These are phyloP conservation scores for Drosophila demipolita DNA, from an alignment of 2,888 invertebrate species.

Conservation along the genomic window DNA sequence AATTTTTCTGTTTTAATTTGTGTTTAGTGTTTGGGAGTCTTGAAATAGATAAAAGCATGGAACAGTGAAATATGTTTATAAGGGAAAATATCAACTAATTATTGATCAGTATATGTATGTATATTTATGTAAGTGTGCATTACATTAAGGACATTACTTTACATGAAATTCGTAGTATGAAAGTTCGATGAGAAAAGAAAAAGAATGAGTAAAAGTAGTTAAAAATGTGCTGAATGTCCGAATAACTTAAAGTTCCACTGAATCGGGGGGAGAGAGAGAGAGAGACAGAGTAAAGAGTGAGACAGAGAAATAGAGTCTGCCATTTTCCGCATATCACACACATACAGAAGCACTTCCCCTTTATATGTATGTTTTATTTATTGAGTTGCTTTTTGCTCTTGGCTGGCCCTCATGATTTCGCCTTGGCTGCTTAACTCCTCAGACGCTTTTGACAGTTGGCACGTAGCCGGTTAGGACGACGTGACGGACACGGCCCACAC, in stretches of 20 bases:
- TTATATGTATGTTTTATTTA: constrained; percentile 55
- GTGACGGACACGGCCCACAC: constrained; percentile 40
- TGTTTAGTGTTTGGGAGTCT: background rate
- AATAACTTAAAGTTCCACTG: constrained; percentile 9
- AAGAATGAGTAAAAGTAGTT: background rate
- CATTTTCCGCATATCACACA: background rate
- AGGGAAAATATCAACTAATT: background rate
- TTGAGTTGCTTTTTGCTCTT: constrained; percentile 51
- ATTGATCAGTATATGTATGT: background rate
- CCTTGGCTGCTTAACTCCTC: constrained; percentile 14
- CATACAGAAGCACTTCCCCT: background rate
- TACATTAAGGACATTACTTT: background rate
- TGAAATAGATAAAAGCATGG: background rate
- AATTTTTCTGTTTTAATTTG: background rate
- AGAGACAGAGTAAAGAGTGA: no score
- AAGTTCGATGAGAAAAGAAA: background rate
- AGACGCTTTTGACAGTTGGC: constrained; percentile 51
- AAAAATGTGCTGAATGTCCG: background rate
- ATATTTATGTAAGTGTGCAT: background rate
- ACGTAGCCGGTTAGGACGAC: constrained; percentile 46
- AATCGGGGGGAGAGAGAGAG: background rate
- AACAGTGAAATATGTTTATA: background rate
- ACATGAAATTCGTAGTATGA: background rate
- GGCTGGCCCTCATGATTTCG: constrained; percentile 28
- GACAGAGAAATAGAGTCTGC: background rate